A percentile compares a stretch with the other conserved stretches of the same genome.
These are phyloP conservation scores for Paradisaea rubra DNA, from an alignment of 2,113 vertebrate species.

Conservation along the genomic window DNA sequence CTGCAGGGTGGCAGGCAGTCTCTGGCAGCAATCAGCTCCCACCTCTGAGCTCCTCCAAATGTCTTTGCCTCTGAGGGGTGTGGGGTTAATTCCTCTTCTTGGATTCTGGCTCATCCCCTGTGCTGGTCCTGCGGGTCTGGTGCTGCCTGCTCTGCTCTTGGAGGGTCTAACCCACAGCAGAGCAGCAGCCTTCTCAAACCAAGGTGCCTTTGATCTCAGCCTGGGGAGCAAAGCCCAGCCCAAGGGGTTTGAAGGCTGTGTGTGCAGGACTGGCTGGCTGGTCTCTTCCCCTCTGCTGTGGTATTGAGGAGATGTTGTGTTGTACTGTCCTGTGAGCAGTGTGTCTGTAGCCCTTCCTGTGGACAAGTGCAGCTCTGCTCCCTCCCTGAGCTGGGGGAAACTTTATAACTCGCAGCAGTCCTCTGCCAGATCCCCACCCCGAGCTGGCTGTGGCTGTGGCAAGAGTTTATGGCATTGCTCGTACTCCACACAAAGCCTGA, in stretches of 20 bases:
- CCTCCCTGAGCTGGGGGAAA: background rate
- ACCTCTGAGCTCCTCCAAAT: background rate
- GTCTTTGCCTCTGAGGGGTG: background rate
- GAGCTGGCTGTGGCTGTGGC: background rate
- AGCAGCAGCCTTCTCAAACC: background rate
- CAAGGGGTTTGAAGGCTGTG: background rate
- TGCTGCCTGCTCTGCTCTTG: background rate
- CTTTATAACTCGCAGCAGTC: background rate
- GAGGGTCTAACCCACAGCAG: background rate
- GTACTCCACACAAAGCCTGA: background rate
- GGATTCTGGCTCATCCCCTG: background rate
- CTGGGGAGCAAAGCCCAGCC: background rate
- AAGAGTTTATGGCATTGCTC: background rate
- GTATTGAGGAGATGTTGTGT: background rate
- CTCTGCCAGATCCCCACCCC: background rate
- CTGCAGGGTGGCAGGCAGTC: background rate
- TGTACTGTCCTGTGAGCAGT: accelerated
- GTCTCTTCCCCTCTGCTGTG: background rate
- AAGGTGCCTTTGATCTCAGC: background rate
- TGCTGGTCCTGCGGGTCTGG: background rate
- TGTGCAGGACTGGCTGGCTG: background rate
- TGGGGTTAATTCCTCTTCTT: background rate
- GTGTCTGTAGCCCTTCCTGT: background rate
- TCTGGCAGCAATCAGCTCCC: accelerated
- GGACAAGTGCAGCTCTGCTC: background rate